phyloP scores from a whole-genome alignment of 1,140 invertebrate species.

The Drosophila willistoni region DNA sequence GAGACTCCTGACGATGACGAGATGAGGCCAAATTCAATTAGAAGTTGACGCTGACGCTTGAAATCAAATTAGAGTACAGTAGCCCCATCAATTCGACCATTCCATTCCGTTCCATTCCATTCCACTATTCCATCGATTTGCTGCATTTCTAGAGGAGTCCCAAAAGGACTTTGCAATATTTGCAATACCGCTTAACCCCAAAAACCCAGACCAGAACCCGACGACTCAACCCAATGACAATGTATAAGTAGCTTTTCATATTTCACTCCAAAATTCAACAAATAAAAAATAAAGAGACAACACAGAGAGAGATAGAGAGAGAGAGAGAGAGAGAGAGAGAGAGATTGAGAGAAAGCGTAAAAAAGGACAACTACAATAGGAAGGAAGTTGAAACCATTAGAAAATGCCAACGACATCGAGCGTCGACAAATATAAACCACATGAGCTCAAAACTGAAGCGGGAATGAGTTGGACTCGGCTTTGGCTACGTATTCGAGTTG shows the following conservation, averaged over 20 bases:
- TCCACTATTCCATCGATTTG: neutral
- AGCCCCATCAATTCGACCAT: neutral
- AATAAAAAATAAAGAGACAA: conserved; percentile 23
- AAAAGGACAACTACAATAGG: conserved; percentile 65
- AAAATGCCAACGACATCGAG: conserved; percentile 62
- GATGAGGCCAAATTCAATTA: conserved; percentile 63
- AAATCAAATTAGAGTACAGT: conserved; percentile 66
- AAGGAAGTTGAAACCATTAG: conserved; percentile 80
- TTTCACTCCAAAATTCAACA: conserved; percentile 18
- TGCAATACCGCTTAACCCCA: conserved; percentile 19
- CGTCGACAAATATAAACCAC: conserved; percentile 26
- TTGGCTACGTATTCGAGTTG: neutral
- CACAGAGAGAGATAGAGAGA: too few relatives aligned
- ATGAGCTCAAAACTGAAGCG: conserved; percentile 3
- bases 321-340: too few relatives aligned
- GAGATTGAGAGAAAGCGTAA: too few relatives aligned
- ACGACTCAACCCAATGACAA: too few relatives aligned
- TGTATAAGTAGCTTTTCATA: conserved; percentile 53
- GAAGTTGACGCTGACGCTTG: conserved; percentile 62
- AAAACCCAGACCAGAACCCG: neutral
- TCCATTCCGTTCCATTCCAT: too few relatives aligned
- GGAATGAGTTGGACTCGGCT: neutral
- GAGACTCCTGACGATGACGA: conserved; percentile 5
- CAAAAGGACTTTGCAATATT: conserved; percentile 13
- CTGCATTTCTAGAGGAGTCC: conserved; percentile 12